Conservation (phyloP, 2,113 vertebrate species). For the Alces alces region DNA sequence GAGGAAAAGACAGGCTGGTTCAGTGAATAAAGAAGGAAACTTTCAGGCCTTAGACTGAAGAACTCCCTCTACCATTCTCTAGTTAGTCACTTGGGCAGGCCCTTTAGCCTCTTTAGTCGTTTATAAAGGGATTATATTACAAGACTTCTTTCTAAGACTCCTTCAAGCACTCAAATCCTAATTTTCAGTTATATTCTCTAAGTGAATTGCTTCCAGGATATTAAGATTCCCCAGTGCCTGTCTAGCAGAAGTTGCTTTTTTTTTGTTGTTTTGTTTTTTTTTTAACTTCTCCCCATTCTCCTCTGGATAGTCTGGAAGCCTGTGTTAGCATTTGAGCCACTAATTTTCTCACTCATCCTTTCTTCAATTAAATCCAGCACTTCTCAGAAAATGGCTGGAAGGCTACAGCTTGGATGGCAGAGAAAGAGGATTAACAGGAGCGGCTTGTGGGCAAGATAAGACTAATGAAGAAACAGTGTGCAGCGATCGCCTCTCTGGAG, state of each 20-base stretch:
- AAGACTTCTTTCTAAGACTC: not conserved
- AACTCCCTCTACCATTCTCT: not conserved
- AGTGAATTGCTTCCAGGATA: not conserved
- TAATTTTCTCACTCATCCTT: conserved; percentile 5
- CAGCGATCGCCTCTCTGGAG: not conserved
- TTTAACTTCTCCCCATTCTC: not conserved
- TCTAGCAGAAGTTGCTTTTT: not conserved
- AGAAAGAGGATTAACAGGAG: conserved; percentile 34
- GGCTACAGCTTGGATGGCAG: conserved; percentile 26
- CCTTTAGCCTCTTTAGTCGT: not conserved
- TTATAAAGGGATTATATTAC: not conserved
- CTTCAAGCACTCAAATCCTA: not conserved
- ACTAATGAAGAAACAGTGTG: conserved; percentile 41
- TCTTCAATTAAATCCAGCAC: conserved; percentile 39
- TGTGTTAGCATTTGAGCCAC: not conserved
- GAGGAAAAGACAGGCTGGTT: not conserved
- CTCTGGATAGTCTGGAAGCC: not conserved
- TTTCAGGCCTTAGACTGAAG: not conserved
- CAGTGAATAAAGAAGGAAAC: not conserved
- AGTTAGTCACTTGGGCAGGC: not conserved
- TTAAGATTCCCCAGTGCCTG: not conserved
- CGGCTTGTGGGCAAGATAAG: accelerated
- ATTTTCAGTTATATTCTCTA: conserved; percentile 14
- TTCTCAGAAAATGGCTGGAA: conserved; percentile 46
- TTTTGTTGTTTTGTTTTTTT: too few species aligned